These are phyloP conservation scores for Camponotus vicinus DNA, from an alignment of 1,140 invertebrate species.

Conservation along the genomic window DNA sequence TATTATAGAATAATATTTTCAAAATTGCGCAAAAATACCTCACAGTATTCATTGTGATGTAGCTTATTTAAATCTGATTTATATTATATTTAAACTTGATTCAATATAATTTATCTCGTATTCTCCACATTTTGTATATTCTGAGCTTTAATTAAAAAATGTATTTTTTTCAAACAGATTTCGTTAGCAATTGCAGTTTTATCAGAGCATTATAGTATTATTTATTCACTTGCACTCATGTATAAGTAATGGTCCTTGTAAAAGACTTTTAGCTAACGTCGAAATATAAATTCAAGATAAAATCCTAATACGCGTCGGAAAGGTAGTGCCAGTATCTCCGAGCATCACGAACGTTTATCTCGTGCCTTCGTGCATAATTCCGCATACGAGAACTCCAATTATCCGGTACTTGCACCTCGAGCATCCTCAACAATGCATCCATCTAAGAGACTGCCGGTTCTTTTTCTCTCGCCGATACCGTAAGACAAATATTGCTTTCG, in stretches of 20 bases:
- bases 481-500: constrained; percentile 45
- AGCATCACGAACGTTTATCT: constrained; percentile 50
- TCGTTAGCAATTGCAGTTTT: neutral
- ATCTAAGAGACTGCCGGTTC: constrained; percentile 13
- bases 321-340: constrained; percentile 28
- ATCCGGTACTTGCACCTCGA: constrained; percentile 48
- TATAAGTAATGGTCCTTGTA: neutral
- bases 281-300: constrained; percentile 12
- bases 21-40: neutral
- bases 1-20: neutral
- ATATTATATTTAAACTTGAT: neutral
- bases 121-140: neutral
- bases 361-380: constrained; percentile 61
- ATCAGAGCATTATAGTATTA: neutral
- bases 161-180: no score
- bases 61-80: neutral
- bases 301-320: constrained; percentile 31
- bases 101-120: neutral
- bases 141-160: no score
- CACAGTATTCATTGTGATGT: neutral
- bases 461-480: neutral
- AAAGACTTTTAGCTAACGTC: constrained; percentile 24
- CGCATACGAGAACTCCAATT: constrained; percentile 51
- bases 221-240: neutral
- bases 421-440: constrained; percentile 29